Conservation (phyloP, 2,113 vertebrate species). For the Uria aalge region DNA sequence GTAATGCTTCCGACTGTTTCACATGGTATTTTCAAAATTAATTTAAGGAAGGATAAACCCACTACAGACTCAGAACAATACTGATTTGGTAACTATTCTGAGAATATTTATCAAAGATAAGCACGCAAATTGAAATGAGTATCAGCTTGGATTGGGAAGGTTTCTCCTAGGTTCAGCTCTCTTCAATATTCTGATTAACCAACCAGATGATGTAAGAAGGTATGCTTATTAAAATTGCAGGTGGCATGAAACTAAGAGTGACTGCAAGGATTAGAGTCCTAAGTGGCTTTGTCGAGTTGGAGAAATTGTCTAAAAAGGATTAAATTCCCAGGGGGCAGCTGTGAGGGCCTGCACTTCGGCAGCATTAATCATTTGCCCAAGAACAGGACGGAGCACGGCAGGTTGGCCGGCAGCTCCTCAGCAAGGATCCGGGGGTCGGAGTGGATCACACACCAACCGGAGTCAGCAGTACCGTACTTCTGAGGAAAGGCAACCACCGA, state of each 20-base stretch:
- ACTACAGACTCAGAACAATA: neutral
- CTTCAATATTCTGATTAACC: neutral
- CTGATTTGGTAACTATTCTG: neutral
- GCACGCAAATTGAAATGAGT: accelerated
- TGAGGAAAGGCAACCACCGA: neutral
- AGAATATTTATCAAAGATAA: neutral
- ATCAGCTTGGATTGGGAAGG: neutral
- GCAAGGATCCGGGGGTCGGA: too few species aligned
- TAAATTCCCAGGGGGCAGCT: neutral
- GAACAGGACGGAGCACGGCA: neutral
- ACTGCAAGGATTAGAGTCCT: neutral
- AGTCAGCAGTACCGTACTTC: accelerated
- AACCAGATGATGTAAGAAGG: neutral
- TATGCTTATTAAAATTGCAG: neutral
- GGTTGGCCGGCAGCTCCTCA: neutral
- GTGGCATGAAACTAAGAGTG: neutral
- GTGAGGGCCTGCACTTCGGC: accelerated
- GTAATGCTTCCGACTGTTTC: neutral
- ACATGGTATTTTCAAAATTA: neutral
- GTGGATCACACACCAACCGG: neutral
- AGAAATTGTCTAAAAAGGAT: neutral
- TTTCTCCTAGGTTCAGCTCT: neutral
- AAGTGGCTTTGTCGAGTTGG: neutral
- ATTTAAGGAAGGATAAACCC: neutral
- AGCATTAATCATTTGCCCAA: neutral